Evolutionary conservation across 2,797 vertebrate genomes (phyloP), one percentile per base, ranked within the genome.

Genomic region (Anguilla pacifica): DNA sequence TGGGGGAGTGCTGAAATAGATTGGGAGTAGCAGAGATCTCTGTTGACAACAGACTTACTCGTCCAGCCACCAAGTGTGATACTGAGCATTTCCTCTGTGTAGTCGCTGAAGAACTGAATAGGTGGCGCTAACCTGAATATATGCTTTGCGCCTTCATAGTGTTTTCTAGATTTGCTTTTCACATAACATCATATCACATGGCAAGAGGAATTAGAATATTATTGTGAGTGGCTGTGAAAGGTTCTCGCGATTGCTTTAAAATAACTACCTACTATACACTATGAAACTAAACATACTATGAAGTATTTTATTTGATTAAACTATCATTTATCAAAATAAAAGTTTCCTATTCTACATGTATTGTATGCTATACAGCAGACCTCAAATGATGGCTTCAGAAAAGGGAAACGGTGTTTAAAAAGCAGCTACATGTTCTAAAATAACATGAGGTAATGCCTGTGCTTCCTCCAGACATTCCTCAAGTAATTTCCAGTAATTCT

Each of bases 1-100:
- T 35, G 55, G 90, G 43, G 90, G 9, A 84, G 87, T 59, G 46
- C 95, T 95, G 93, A 85, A 93, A 89, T 2, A 90, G 5, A 83
- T 35, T 46, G 28, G 25, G n/a, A 22, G 15, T 6, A 17, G 1
- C 53, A 25, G 15, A 72, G 51, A 84, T 13, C 64, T 13, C 64
- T 22, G 35, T 64, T 55, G 46, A 39, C 55, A 39, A 61, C 25
- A 85, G 15, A 59, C 59, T 83, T 4, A 61, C 64, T 70, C 28
- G 19, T 11, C 53, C 28, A 19, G 17, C 51, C 28, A 57, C 10
- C 7, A 11, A 28, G 9, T 6, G 53, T 43, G 15, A 6, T 17
- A 9, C 6, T n/a, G 61, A 74, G 31, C 3, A 39, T 10, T 74
- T 74, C 2, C n/a, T 13, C 70, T 35, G 28, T 15, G 35, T 39